Conservation (phyloP, 2,797 vertebrate genomes). For the Notoglanidium macrostoma region DNA sequence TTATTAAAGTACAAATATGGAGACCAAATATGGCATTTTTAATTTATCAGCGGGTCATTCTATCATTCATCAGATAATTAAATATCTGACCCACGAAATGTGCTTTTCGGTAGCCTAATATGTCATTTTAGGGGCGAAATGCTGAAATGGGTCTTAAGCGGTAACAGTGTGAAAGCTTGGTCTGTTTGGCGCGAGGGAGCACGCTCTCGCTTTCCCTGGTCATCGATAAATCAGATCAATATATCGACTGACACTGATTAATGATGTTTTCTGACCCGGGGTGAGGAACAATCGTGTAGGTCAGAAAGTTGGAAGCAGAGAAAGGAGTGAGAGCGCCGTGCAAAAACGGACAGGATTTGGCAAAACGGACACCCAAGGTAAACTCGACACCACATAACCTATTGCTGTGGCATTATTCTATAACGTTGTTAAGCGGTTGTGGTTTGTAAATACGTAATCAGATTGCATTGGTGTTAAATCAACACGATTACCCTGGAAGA, state of each 20-base stretch:
- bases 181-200: constrained; percentile 63
- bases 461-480: not conserved
- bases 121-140: constrained; percentile 15
- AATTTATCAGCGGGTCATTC: not conserved
- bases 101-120: not conserved
- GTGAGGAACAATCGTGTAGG: constrained; percentile 62
- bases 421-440: not conserved
- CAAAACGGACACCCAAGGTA: constrained; percentile 6
- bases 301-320: constrained; percentile 74
- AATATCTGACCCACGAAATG: not conserved
- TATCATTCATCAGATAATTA: not conserved
- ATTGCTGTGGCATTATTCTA: not conserved
- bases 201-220: constrained; percentile 74
- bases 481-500: too few relatives aligned
- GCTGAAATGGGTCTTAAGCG: not conserved
- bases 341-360: constrained; percentile 32
- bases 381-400: constrained; percentile 1
- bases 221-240: constrained; percentile 80
- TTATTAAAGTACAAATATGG: not conserved
- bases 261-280: constrained; percentile 71
- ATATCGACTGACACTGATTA: constrained; percentile 84
- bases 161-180: constrained; percentile 34
- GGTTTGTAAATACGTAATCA: not conserved
- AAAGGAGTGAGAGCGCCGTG: constrained; percentile 24
- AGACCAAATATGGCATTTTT: not conserved